Evolutionary conservation across 2,113 vertebrate genomes (phyloP), one percentile per base, ranked within the genome.

Genomic region (Pangasianodon gigas): DNA sequence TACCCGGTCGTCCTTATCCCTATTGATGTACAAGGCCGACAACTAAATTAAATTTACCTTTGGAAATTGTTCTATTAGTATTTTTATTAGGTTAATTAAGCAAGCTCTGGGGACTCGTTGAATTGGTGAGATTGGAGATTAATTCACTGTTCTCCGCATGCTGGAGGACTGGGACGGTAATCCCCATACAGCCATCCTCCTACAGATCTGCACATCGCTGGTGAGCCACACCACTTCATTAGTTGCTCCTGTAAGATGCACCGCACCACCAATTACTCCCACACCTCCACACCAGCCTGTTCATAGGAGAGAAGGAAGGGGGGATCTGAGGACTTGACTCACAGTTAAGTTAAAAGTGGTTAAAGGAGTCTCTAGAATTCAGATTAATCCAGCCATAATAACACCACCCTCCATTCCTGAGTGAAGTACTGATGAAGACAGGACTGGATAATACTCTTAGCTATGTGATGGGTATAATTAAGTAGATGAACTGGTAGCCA

Each of bases 41-140:
- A 97, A 97, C 97, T 97, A 97, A 98, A 97, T 98, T 97, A 97
- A 97, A 97, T 98, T 97, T 97, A 97, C 97, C 96, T 97, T 97
- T 96, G 96, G 96, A 97, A 97, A 97, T 97, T 97, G 96, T 97
- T 97, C 96, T 96, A 97, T 97, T 97, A 96, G 96, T 97, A 97
- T 97, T 97, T 84, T 98, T 97, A 98, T 98, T 98, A 98, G 97
- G 96, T 97, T 98, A 98, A 98, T 98, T 97, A 98, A 96, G 94
- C 94, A 93, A 95, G 96, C 95, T 97, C 96, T 96, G 94, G 97
- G 97, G 96, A 96, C 97, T 95, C 96, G 96, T 96, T 95, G 97
- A 96, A 97, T 97, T 95, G 96, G 92, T 41, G 48, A 94, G 94
- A 95, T 95, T 92, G 92, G 95, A 93, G 93, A 95, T 95, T 93